Evolutionary conservation across 2,113 vertebrate species (phyloP).

Genomic region (Pseudorectes ferrugineus): DNA sequence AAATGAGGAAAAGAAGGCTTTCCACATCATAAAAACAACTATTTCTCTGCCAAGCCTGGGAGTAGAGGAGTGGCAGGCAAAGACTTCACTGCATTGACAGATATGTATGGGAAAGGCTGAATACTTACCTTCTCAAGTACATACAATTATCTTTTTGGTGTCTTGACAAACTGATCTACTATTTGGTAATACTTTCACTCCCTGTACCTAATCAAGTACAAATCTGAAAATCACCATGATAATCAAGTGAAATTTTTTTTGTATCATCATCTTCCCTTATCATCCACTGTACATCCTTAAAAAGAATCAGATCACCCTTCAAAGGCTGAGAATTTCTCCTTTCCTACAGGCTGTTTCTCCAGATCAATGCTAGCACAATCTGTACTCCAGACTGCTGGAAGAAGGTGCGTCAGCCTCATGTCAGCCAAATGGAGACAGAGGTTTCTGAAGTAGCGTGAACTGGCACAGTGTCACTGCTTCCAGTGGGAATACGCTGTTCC

Average conservation of each 20-base stretch:
- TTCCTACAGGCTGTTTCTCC: background rate
- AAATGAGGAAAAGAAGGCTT: constrained; percentile 24
- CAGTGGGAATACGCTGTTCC: background rate
- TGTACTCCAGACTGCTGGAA: background rate
- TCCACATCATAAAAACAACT: background rate
- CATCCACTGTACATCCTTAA: background rate
- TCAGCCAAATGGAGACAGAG: background rate
- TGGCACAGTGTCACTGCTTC: background rate
- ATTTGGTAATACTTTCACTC: background rate
- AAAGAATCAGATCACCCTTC: background rate
- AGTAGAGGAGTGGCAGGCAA: constrained; percentile 22
- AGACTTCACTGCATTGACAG: constrained; percentile 7
- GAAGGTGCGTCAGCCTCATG: background rate
- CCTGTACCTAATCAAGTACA: background rate
- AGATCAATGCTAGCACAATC: background rate
- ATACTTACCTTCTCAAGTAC: constrained; percentile 1
- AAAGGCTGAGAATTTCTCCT: background rate
- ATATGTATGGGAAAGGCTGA: constrained; percentile 13
- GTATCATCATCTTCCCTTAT: background rate
- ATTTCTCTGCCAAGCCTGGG: constrained; percentile 14
- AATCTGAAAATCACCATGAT: background rate
- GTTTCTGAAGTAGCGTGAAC: background rate
- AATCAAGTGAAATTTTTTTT: background rate
- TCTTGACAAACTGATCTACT: background rate
- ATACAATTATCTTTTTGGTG: background rate